Percentiles rank a stretch among this genome's conserved stretches.
Evolutionary conservation across 2,797 vertebrate genomes (phyloP).

Genomic region (Petrocephalus schoutedeni): DNA sequence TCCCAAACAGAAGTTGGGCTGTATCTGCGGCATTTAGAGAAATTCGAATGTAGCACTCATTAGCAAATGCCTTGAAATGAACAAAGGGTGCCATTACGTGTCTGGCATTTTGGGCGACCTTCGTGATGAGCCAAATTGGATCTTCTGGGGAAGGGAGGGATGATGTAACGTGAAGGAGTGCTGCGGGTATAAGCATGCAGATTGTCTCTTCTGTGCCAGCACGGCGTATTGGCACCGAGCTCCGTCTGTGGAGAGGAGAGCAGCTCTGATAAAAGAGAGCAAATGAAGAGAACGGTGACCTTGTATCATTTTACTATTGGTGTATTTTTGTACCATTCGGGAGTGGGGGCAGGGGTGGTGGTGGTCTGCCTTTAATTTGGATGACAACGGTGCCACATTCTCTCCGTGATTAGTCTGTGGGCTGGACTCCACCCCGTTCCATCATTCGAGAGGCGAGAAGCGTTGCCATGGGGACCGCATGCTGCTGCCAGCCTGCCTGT

Average conservation of each 20-base stretch:
- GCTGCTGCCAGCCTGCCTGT: background rate
- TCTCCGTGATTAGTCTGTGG: background rate
- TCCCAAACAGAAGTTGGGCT: background rate
- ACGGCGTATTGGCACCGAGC: constrained; percentile 32
- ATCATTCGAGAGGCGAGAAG: constrained; percentile 2
- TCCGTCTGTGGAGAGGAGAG: constrained; percentile 40
- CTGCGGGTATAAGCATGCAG: background rate
- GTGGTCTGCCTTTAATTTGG: constrained; percentile 9
- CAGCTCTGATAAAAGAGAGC: constrained; percentile 32
- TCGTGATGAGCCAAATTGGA: background rate
- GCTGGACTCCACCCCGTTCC: constrained; percentile 16
- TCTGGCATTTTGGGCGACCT: background rate
- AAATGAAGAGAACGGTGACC: background rate
- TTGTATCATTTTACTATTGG: constrained; percentile 3
- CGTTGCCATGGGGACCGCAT: constrained; percentile 10
- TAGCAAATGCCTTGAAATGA: constrained; percentile 9
- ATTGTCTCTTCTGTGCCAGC: constrained; percentile 29
- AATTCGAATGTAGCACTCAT: constrained; percentile 5
- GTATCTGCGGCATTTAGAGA: constrained; percentile 1
- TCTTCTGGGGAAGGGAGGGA: background rate
- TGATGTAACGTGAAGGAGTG: background rate
- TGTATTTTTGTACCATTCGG: background rate
- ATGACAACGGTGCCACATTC: background rate
- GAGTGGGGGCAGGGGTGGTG: background rate
- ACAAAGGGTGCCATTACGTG: background rate